phyloP scores from a whole-genome alignment of 2,888 invertebrate species.

The Lasiommata megera region DNA sequence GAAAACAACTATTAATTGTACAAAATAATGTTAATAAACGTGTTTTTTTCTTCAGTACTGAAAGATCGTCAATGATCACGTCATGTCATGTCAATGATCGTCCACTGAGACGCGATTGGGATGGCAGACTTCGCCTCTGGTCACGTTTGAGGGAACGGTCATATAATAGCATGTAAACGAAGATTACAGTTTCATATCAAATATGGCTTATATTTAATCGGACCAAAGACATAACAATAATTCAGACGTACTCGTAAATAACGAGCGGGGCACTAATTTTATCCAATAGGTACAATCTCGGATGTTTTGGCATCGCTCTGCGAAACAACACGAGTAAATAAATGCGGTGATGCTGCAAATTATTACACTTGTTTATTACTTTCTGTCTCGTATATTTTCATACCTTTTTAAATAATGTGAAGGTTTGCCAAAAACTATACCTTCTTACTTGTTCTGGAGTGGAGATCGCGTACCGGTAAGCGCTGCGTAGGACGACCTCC shows the following conservation, averaged over 20 bases:
- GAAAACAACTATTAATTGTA: no score
- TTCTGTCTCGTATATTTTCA: slow-evolving; percentile 4
- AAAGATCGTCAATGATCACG: no score
- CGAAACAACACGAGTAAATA: slow-evolving; percentile 15
- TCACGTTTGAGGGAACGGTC: no score
- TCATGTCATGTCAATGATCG: no score
- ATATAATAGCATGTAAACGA: no score
- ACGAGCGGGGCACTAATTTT: neutral
- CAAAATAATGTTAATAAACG: no score
- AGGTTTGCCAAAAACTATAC: neutral
- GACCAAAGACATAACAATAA: slow-evolving; percentile 3
- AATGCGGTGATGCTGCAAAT: slow-evolving; percentile 9
- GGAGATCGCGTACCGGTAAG: no score
- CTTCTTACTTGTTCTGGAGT: no score
- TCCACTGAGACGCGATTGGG: no score
- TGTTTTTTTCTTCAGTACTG: no score
- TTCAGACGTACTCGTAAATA: neutral
- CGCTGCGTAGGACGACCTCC: no score
- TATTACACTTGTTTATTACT: slow-evolving; percentile 14
- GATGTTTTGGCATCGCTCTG: slow-evolving; percentile 20
- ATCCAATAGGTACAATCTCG: neutral
- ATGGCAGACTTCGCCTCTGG: no score
- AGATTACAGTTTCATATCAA: neutral
- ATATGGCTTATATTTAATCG: neutral
- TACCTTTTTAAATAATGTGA: neutral